Conservation (phyloP, 2,888 invertebrate species). For the Andrena dorsata region DNA sequence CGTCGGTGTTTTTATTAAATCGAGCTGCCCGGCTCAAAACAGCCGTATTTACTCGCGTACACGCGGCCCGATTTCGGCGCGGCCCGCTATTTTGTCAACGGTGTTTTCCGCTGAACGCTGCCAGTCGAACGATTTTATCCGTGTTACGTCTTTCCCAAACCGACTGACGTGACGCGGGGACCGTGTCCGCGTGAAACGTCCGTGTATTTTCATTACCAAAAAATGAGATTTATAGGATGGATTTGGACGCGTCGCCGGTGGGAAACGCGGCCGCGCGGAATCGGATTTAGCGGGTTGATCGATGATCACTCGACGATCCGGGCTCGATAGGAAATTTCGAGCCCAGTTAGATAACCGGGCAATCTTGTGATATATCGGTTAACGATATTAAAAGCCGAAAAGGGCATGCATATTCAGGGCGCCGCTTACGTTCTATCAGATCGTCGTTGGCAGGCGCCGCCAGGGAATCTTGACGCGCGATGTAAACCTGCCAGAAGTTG, state of each 20-base stretch:
- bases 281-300: conserved; percentile 64
- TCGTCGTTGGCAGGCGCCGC: conserved; percentile 73
- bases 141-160: neutral
- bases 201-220: conserved; percentile 32
- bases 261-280: neutral
- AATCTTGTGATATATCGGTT: conserved; percentile 80
- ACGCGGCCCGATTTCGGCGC: neutral
- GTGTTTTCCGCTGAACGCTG: neutral
- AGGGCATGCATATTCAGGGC: conserved; percentile 81
- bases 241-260: conserved; percentile 5
- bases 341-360: conserved; percentile 71
- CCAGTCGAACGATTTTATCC: conserved; percentile 16
- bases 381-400: conserved; percentile 80
- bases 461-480: conserved; percentile 80
- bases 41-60: neutral
- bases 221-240: conserved; percentile 28
- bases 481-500: conserved; percentile 82
- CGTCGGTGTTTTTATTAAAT: conserved; percentile 27
- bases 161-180: neutral
- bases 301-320: conserved; percentile 73
- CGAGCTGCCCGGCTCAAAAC: conserved; percentile 4
- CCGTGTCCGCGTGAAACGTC: conserved; percentile 7
- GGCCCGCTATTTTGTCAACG: neutral
- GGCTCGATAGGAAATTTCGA: conserved; percentile 71
- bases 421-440: conserved; percentile 81